A percentile compares a stretch with the other conserved stretches of the same genome.
Conservation (phyloP, 2,113 vertebrate genomes). For the Ceyx cyanopectus region DNA sequence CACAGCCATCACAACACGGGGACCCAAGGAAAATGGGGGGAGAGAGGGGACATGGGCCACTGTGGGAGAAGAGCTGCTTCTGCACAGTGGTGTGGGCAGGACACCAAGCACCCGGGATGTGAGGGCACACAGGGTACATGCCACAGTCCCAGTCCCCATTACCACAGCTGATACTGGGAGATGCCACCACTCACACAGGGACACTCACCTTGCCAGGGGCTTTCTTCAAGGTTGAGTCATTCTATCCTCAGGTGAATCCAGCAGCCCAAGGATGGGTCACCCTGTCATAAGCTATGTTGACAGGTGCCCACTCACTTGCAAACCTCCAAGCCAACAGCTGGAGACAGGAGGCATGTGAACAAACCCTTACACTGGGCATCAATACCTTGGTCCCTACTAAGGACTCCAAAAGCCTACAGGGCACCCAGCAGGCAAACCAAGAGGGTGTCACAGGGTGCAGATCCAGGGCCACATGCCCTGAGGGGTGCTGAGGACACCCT, state of each 20-base stretch:
- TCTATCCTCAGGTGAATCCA: neutral
- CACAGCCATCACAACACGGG: too few species aligned
- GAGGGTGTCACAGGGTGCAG: neutral
- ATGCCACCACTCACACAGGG: neutral
- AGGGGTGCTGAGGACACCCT: neutral
- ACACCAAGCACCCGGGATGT: neutral
- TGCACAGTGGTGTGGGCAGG: neutral
- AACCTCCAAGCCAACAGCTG: neutral
- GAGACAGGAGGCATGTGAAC: neutral
- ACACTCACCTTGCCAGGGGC: neutral
- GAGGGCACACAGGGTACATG: rapidly evolving
- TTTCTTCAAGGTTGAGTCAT: neutral
- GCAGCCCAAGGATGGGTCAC: neutral
- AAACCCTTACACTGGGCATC: neutral
- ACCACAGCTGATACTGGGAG: neutral
- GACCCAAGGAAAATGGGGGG: neutral
- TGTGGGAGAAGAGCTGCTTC: neutral
- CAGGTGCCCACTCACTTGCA: neutral
- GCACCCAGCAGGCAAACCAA: neutral
- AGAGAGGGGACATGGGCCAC: rapidly evolving
- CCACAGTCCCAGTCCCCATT: rapidly evolving
- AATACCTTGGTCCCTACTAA: rapidly evolving
- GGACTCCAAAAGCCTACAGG: neutral
- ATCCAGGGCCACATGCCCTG: neutral
- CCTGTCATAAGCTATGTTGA: neutral